These are phyloP conservation scores for Brotula barbata DNA, from an alignment of 2,797 vertebrate species.

Conservation along the genomic window DNA sequence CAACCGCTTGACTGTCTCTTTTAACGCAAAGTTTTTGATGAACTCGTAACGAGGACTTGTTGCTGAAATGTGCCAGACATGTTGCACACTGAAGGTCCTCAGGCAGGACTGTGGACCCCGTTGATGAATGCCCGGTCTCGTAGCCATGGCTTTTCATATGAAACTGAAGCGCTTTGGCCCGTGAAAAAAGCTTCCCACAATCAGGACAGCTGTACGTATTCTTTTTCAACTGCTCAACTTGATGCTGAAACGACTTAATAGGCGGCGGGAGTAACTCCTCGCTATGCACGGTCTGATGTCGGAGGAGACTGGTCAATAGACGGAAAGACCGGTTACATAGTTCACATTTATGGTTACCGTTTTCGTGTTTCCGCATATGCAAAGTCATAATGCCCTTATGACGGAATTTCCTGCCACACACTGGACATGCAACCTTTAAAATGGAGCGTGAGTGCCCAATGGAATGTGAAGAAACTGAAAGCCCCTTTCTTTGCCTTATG, in stretches of 20 bases:
- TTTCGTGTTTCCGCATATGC: constrained; percentile 79
- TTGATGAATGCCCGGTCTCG: constrained; percentile 67
- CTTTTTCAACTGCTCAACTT: constrained; percentile 81
- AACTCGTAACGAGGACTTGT: constrained; percentile 65
- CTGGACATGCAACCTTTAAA: constrained; percentile 70
- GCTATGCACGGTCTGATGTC: constrained; percentile 79
- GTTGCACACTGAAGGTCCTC: constrained; percentile 68
- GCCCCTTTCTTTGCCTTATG: constrained; percentile 60
- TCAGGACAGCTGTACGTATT: constrained; percentile 81
- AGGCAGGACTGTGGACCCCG: constrained; percentile 32
- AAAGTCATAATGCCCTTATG: constrained; percentile 75
- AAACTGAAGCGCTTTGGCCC: constrained; percentile 83
- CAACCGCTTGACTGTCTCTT: constrained; percentile 16
- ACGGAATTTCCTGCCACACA: constrained; percentile 76
- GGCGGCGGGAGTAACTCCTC: constrained; percentile 68
- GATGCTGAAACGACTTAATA: constrained; percentile 80
- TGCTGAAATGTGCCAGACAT: constrained; percentile 74
- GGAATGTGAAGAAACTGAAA: constrained; percentile 34
- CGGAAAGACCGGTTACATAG: constrained; percentile 80
- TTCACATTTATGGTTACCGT: constrained; percentile 77
- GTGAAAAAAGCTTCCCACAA: constrained; percentile 80
- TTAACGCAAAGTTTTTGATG: constrained; percentile 75
- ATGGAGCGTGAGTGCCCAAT: constrained; percentile 55
- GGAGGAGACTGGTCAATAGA: constrained; percentile 79
- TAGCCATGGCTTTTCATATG: constrained; percentile 84